Evolutionary conservation across 2,888 invertebrate genomes (phyloP).

Genomic region (Seladonia tumulorum): DNA sequence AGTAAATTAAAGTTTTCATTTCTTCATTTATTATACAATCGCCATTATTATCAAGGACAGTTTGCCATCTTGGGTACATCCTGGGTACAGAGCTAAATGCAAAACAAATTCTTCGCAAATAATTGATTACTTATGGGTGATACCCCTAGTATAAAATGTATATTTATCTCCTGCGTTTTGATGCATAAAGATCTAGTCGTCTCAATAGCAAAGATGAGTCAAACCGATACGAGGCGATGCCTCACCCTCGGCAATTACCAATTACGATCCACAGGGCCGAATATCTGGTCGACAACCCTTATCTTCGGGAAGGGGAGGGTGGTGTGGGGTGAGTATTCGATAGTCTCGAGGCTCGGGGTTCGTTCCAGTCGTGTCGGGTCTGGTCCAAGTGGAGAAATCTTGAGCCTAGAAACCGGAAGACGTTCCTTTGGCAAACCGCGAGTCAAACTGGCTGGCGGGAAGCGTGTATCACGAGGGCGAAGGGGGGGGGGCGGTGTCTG

Average conservation of each 20-base stretch:
- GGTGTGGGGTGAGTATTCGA: background rate
- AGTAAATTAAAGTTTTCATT: too few species aligned
- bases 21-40: too few species aligned
- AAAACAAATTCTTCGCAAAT: too few species aligned
- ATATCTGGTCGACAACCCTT: background rate
- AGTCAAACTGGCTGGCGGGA: constrained; percentile 74
- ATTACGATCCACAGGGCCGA: background rate
- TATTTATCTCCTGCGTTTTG: too few species aligned
- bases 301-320: background rate
- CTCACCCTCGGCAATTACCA: background rate
- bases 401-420: constrained; percentile 60
- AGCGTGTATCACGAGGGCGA: constrained; percentile 42
- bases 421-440: constrained; percentile 78
- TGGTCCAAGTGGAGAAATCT: constrained; percentile 52
- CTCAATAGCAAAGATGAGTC: too few species aligned
- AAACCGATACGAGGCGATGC: background rate
- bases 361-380: background rate
- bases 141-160: too few species aligned
- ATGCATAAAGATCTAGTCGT: too few species aligned
- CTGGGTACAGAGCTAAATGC: too few species aligned
- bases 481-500: constrained; percentile 29
- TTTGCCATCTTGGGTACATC: too few species aligned
- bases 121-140: too few species aligned
- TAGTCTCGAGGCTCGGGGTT: background rate
- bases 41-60: too few species aligned